Evolutionary conservation across 2,888 invertebrate species (phyloP), one percentile per base, ranked within the genome.

Genomic region (Tortrix viridana): DNA sequence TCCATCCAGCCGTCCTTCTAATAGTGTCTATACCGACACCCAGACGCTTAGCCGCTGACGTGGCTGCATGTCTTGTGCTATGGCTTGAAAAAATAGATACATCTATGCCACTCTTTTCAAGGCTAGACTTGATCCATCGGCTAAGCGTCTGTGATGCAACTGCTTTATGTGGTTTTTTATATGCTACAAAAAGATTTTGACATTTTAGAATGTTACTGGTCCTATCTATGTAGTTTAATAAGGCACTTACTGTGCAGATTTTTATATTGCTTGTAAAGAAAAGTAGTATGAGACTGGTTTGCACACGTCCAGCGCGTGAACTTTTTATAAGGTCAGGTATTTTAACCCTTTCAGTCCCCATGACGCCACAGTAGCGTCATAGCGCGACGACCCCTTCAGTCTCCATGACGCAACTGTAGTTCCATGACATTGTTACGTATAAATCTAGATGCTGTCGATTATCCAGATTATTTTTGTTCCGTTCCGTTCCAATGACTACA

Each of bases 311-410:
- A 7, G 59, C 16, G 6, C 20, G 65, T 6, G 69, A 68, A 1
- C 66, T 69, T 37, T 69, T 69, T 9, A 67, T 58, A 2, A 68
- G n/a, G 20, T 67, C 65, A 3, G 65, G 52, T 2, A 71, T 63
- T 23, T 23, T 23, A n/a, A n/a, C n/a, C n/a, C n/a, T n/a, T n/a
- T n/a, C n/a, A n/a, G n/a, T n/a, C n/a, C n/a, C n/a, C n/a, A n/a
- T n/a, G n/a, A n/a, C n/a, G n/a, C n/a, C n/a, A n/a, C n/a, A n/a
- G n/a, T n/a, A 0, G 14, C n/a, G n/a, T n/a, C n/a, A n/a, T n/a
- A n/a, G n/a, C n/a, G n/a, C n/a, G n/a, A n/a, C n/a, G n/a, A n/a
- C n/a, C n/a, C n/a, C n/a, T n/a, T n/a, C n/a, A n/a, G n/a, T n/a
- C n/a, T n/a, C n/a, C n/a, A n/a, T n/a, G n/a, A n/a, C n/a, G n/a